These are phyloP conservation scores for Rotaria macrura DNA, from an alignment of 2,888 invertebrate species.

Conservation along the genomic window DNA sequence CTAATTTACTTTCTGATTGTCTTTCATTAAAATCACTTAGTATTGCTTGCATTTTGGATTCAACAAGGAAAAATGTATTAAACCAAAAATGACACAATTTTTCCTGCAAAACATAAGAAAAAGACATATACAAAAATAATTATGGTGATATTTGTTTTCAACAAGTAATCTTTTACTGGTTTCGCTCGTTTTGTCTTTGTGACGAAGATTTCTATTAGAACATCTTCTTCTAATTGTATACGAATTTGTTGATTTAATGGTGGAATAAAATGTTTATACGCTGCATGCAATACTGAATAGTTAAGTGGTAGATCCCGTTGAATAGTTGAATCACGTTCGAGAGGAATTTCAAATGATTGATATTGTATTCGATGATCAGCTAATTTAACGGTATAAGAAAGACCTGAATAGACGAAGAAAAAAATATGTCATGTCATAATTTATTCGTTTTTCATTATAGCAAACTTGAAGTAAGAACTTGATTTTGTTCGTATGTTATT, in stretches of 20 bases:
- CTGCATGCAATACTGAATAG: neutral
- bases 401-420: neutral
- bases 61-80: conserved; percentile 16
- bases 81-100: conserved; percentile 22
- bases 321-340: neutral
- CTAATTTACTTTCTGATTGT: neutral
- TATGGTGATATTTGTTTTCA: too few relatives aligned
- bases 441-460: neutral
- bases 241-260: neutral
- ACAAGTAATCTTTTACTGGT: neutral
- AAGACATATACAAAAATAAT: too few relatives aligned
- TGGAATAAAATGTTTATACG: neutral
- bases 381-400: conserved; percentile 1
- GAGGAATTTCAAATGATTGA: neutral
- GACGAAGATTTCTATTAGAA: neutral
- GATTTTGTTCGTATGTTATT: neutral
- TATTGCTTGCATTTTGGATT: neutral
- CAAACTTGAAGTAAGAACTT: neutral
- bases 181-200: neutral
- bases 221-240: neutral
- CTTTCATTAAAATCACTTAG: neutral
- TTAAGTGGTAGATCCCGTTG: neutral
- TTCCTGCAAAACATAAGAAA: too few relatives aligned
- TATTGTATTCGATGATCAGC: neutral
- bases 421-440: too few relatives aligned